Evolutionary conservation across 2,888 invertebrate species (phyloP).

Genomic region (Torymus tubicola): DNA sequence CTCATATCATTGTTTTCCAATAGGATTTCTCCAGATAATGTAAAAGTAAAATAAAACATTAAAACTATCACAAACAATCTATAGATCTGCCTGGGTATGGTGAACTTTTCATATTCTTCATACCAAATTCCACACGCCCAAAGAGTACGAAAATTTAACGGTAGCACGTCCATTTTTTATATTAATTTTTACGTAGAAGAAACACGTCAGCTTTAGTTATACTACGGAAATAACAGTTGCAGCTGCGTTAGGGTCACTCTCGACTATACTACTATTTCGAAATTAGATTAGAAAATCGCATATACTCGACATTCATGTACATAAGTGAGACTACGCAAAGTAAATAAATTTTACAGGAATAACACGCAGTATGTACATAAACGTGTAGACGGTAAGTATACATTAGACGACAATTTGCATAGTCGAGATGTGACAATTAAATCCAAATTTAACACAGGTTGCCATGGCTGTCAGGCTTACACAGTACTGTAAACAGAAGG

Average conservation of each 20-base stretch:
- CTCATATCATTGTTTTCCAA: neutral
- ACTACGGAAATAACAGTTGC: too few species aligned
- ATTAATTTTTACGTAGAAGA: neutral
- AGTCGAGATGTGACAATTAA: neutral
- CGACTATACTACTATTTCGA: too few species aligned
- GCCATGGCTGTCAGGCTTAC: neutral
- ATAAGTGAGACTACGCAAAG: neutral
- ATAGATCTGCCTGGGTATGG: neutral
- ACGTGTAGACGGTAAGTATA: too few species aligned
- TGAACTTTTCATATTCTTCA: neutral
- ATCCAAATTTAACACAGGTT: neutral
- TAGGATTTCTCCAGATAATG: neutral
- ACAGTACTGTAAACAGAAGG: neutral
- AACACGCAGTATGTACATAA: neutral
- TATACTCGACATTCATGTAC: neutral
- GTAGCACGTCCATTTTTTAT: conserved; percentile 8
- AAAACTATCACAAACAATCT: neutral
- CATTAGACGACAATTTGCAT: conserved; percentile 8
- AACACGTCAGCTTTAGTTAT: neutral
- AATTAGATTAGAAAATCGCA: neutral
- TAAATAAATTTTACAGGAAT: neutral
- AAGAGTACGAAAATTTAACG: conserved; percentile 6
- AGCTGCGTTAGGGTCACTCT: too few species aligned
- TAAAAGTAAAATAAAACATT: neutral
- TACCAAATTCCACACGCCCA: neutral